Percentiles rank a stretch among this genome's conserved stretches.
These are phyloP conservation scores for Microplitis deprimator DNA, from an alignment of 2,888 invertebrate species.

Conservation along the genomic window DNA sequence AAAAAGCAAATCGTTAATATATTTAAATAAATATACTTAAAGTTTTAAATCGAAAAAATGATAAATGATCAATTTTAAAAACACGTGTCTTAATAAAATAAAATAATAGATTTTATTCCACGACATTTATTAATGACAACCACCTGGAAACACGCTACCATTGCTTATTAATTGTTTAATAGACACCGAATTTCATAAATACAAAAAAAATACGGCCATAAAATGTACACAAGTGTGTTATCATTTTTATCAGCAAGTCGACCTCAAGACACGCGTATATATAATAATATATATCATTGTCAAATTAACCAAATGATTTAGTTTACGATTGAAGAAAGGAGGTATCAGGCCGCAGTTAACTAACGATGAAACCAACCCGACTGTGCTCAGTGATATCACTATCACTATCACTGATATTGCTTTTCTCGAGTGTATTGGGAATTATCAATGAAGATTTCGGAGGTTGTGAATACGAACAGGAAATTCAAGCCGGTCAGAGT, in stretches of 20 bases:
- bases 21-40: no score
- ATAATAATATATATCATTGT: slow-evolving; percentile 48
- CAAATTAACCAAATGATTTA: slow-evolving; percentile 50
- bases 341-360: slow-evolving; percentile 33
- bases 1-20: no score
- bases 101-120: not conserved
- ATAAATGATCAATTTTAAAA: not conserved
- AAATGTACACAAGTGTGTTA: slow-evolving; percentile 55
- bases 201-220: slow-evolving; percentile 30
- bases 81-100: not conserved
- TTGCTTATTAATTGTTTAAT: not conserved
- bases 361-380: not conserved
- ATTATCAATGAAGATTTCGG: not conserved
- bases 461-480: slow-evolving; percentile 72
- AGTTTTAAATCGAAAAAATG: not conserved
- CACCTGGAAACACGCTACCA: not conserved
- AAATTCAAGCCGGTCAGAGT: slow-evolving; percentile 63
- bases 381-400: not conserved
- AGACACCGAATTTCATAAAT: not conserved
- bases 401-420: no score
- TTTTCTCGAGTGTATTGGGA: not conserved
- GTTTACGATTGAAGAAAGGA: slow-evolving; percentile 45
- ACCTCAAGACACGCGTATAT: slow-evolving; percentile 42
- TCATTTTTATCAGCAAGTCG: slow-evolving; percentile 48
- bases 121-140: not conserved